Evolutionary conservation across 2,113 vertebrate species (phyloP), one percentile per base, ranked within the genome.

Genomic region (Aphyosemion australe): DNA sequence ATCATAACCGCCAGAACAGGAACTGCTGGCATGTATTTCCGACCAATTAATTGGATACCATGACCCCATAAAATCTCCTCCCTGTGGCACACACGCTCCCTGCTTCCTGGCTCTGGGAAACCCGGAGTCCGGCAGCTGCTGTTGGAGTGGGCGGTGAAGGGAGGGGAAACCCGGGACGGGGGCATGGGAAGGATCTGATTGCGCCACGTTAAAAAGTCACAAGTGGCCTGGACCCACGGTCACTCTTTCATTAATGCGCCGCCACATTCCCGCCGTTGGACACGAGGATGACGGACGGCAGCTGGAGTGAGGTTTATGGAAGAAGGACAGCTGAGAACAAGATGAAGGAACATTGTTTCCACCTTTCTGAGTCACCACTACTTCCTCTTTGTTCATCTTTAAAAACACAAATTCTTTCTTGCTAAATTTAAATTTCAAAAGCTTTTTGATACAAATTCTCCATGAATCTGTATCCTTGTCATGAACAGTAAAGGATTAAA

Each of bases 211-310:
- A 90, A 90, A 90, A 92, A 90, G 89, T 87, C 88, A 89, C 89
- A 90, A 87, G 86, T 84, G 88, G 77, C 78, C 82, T 10, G 43
- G 79, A 82, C 90, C 83, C 52, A 88, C 89, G 88, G 90, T 91
- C 83, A 76, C 75, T 70, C 39, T 85, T 87, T 91, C 93, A 94
- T 92, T 87, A 92, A 93, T 91, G 91, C 92, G 89, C 78, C 90
- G 85, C 90, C 85, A 80, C 88, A 56, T 83, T 82, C 61, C 76
- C 84, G 78, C 83, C 83, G 89, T 90, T 79, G 83, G 76, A 78
- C 91, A 91, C 89, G 39, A 71, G 78, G 89, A 90, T 88, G 94
- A 94, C 92, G 89, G 91, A 87, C 86, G 88, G 77, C 94, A 94
- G 93, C 93, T 94, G 94, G 91, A 91, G 83, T 1, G 45, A 76